Evolutionary conservation across 2,113 vertebrate species (phyloP), one percentile per base, ranked within the genome.

Genomic region (Pachyramphus minor): DNA sequence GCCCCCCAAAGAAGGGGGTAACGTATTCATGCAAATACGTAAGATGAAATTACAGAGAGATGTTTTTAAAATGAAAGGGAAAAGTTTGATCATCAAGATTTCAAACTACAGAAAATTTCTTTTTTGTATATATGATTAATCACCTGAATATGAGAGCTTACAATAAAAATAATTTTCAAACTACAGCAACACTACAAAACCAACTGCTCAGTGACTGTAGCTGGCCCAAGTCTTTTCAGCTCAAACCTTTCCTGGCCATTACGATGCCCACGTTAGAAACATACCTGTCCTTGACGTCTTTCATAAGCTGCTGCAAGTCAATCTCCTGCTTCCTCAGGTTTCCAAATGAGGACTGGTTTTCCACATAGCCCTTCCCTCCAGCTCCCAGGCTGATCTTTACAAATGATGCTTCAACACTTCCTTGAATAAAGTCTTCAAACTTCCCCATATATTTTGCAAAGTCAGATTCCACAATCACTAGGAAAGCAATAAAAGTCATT

Each of bases 261-360:
- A 45, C 7, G 28, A 84, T 1, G 22, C 1, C 27, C 31, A 25
- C 8, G n/a, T 9, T 33, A 44, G 41, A 83, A 80, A 42, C 81
- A 76, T 82, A 99, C 99, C 98, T 98, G 93, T 97, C 96, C 71
- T 96, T 97, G 19, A 97, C 95, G 2, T 98, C 98, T 82, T 91
- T 94, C 78, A 99, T 98, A 64, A 99, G 97, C 88, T 98, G 98
- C 94, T 98, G 98, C 87, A 99, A 88, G 67, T 99, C 98, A 84
- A 99, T 75, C 92, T 99, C 99, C 91, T 99, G 98, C 95, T 99
- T 99, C 95, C 97, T 98, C 85, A 99, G 96, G 75, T 96, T 98
- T 62, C 99, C 99, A 90, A 99, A 99, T 0, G 98, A 98, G 11
- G 98, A 99, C 81, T 98, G 97, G 8, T 99, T 98, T 97, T 98